phyloP scores from a whole-genome alignment of 2,797 vertebrate genomes.

The Ptychobarbus kaznakovi region DNA sequence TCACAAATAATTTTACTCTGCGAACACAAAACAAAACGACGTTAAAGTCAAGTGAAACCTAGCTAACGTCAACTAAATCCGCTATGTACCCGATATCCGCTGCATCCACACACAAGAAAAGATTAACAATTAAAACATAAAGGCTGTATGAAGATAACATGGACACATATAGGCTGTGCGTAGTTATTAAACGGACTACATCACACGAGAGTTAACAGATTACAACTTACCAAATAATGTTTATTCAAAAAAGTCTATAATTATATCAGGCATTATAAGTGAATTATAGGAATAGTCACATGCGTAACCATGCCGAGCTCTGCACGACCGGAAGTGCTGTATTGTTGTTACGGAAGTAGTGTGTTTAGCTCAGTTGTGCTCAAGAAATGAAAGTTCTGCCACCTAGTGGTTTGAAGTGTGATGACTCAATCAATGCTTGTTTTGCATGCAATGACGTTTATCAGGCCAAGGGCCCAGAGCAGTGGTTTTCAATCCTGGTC shows the following conservation, averaged over 20 bases:
- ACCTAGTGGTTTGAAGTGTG: background rate
- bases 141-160: background rate
- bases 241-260: background rate
- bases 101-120: no score
- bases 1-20: background rate
- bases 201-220: background rate
- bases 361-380: background rate
- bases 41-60: background rate
- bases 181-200: background rate
- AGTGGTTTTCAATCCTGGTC: no score
- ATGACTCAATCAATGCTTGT: background rate
- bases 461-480: no score
- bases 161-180: background rate
- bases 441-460: background rate
- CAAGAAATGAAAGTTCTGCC: background rate
- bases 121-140: background rate
- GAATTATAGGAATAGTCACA: background rate
- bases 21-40: background rate
- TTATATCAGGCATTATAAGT: background rate
- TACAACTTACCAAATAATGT: conserved; percentile 2
- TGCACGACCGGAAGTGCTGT: conserved; percentile 18
- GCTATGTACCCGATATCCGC: background rate
- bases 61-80: background rate
- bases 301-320: conserved; percentile 25
- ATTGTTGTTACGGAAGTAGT: conserved; percentile 35